These are phyloP conservation scores for Pimephales promelas DNA, from an alignment of 2,113 vertebrate genomes.

Conservation along the genomic window DNA sequence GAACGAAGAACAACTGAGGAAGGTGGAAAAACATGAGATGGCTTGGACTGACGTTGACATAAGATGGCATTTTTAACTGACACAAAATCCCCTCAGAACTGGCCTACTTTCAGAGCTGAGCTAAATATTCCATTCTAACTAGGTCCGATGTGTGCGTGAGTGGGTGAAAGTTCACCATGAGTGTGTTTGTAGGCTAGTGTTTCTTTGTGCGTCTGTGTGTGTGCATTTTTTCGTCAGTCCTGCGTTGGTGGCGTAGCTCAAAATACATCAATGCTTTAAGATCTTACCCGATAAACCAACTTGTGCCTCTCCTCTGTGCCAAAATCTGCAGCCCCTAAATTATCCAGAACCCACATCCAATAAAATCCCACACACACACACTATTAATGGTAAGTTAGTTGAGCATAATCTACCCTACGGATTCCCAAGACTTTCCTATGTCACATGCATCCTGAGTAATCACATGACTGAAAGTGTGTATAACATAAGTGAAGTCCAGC, in stretches of 20 bases:
- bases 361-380: constrained; percentile 3
- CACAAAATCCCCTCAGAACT: constrained; percentile 10
- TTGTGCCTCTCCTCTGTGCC: constrained; percentile 19
- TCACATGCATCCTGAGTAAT: background rate
- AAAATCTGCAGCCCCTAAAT: constrained; percentile 7
- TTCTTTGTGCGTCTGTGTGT: constrained; percentile 26
- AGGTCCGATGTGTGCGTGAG: background rate
- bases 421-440: constrained; percentile 6
- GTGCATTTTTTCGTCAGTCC: constrained; percentile 25
- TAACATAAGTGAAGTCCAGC: constrained; percentile 34
- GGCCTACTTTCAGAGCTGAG: constrained; percentile 15
- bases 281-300: background rate
- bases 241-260: constrained; percentile 12
- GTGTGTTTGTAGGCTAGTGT: constrained; percentile 32
- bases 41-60: background rate
- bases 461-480: constrained; percentile 23
- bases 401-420: background rate
- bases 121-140: constrained; percentile 14
- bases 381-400: constrained; percentile 7
- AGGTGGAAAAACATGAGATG: background rate
- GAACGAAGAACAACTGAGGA: background rate
- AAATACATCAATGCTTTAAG: background rate
- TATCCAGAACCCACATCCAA: background rate
- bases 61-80: background rate
- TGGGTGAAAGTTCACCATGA: constrained; percentile 14